Evolutionary conservation across 2,888 invertebrate genomes (phyloP).

Genomic region (Blastobasis lacticolella): DNA sequence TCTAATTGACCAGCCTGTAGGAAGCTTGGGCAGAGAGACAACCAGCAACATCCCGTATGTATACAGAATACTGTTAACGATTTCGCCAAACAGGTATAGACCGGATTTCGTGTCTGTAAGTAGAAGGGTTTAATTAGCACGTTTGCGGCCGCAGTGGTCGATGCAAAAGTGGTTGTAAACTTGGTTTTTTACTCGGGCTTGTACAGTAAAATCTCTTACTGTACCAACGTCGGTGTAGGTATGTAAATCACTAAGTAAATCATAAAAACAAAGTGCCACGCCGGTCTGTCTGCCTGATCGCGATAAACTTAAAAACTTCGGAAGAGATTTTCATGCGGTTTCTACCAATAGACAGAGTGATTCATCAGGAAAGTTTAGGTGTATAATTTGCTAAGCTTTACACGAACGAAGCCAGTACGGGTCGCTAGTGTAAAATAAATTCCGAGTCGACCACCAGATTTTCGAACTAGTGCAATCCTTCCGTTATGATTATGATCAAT

Average conservation of each 20-base stretch:
- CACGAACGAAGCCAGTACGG: too few species aligned
- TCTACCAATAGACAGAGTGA: too few species aligned
- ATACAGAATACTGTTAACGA: constrained; percentile 83
- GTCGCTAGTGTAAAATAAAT: too few species aligned
- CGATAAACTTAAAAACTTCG: neutral
- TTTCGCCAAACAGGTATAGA: constrained; percentile 81
- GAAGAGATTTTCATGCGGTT: neutral
- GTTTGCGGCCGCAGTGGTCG: neutral
- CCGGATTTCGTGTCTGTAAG: constrained; percentile 64
- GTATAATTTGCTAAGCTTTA: too few species aligned
- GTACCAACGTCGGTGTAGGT: too few species aligned
- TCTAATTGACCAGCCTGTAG: constrained; percentile 85
- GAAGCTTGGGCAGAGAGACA: constrained; percentile 84
- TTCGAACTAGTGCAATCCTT: too few species aligned
- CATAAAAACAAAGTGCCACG: too few species aligned
- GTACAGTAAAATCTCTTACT: neutral
- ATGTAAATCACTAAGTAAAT: too few species aligned
- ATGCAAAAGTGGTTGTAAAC: neutral
- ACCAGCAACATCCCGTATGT: constrained; percentile 88
- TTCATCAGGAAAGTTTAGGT: too few species aligned
- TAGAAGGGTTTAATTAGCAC: constrained; percentile 17
- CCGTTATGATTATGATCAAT: too few species aligned
- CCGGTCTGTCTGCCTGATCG: too few species aligned
- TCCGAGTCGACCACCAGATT: too few species aligned
- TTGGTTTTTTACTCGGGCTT: neutral